A percentile compares a stretch with the other conserved stretches of the same genome.
Conservation (phyloP, 2,797 vertebrate species). For the Aselliscus stoliczkanus region DNA sequence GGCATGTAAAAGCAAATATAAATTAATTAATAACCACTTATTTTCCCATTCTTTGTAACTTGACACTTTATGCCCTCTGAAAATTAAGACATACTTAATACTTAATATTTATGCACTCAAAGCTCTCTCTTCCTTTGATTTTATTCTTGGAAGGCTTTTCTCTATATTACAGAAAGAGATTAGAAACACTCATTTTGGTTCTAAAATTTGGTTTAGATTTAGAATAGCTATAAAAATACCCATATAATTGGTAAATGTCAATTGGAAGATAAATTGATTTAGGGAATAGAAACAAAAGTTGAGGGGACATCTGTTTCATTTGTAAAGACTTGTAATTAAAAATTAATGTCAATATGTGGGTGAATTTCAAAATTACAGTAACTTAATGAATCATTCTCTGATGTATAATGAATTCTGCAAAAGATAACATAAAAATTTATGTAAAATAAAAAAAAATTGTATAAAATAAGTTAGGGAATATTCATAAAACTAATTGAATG, state of each 20-base stretch:
- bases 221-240: neutral
- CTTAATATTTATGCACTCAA: neutral
- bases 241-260: neutral
- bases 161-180: neutral
- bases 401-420: neutral
- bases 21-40: neutral
- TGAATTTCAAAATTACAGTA: neutral
- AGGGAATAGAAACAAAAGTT: neutral
- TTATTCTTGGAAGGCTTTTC: neutral
- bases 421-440: neutral
- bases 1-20: neutral
- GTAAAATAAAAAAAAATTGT: neutral
- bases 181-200: neutral
- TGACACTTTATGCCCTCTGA: neutral
- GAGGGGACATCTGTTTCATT: neutral
- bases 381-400: neutral
- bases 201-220: neutral
- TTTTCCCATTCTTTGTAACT: neutral
- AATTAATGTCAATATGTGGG: neutral
- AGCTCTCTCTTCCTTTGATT: neutral
- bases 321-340: conserved; percentile 2
- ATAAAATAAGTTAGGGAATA: neutral
- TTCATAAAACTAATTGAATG: neutral
- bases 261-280: neutral
- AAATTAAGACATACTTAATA: neutral